Base-by-base conservation (phyloP, 2,888 invertebrate species). In the Aricia artaxerxes region DNA sequence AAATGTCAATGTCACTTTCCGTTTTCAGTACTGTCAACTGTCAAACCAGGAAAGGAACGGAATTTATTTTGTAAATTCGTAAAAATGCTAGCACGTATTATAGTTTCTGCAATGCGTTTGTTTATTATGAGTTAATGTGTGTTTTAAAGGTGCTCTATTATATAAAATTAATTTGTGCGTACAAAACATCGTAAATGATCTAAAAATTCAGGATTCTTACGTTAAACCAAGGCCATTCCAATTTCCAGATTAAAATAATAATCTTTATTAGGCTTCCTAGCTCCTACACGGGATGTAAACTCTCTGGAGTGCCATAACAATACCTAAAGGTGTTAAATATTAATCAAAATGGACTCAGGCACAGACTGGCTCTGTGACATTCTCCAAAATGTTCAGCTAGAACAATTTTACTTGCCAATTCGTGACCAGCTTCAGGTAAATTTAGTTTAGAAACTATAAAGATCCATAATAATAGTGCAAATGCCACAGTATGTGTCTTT, bases 391-490 rank as follows among this genome's bases (percentile, higher is more conserved):
- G 98, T 98, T 77, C 98, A 99, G 91, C 94, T 99, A 81, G 97
- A 97, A 84, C 98, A 98, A 90, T 99, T 99, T 91, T 97, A 98
- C 87, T 95, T 97, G 79, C 96, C 98, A 82, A 97, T 99, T 80
- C 95, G 98, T 82, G 99, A 99, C 95, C 98, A 99, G 88, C 95
- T 99, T 69, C 98, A 98, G 94, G 97, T 98, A 88, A 79, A 77
- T 78, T 0, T 79, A 79, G 49, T 61, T 1, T 72, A 64, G 16
- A 16, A 16, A 4, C 24, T 3, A 16, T 16, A 57, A 57, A 57
- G 16, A 16, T 57, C 57, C 57, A 16, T 57, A 49, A 16, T 57
- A 16, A 57, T 57, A 57, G 16, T 0, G 4, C 16, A 16, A 57
- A 57, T 57, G 57, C 57, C 4, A 4, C 49, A 9, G 11, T 49